Percentiles rank a stretch among this genome's conserved stretches.
Conservation (phyloP, 92 coral and sea anemone species). For the Parazoanthus swiftii region DNA sequence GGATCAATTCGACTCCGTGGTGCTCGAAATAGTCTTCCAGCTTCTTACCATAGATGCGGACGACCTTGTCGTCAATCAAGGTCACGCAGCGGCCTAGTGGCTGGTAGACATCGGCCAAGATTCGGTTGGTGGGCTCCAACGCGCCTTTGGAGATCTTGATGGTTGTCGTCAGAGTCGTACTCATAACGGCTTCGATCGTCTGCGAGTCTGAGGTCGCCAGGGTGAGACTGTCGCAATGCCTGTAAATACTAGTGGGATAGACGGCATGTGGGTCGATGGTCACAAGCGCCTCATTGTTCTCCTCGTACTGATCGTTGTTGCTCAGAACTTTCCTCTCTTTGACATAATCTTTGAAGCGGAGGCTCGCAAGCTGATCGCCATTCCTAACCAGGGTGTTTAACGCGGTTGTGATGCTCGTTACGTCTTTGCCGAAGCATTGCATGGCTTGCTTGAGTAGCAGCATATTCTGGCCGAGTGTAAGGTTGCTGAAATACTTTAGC, state of each 20-base stretch:
- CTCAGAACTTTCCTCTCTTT: conserved; percentile 6
- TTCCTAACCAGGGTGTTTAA: not conserved
- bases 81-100: conserved; percentile 68
- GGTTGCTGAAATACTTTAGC: conserved; percentile 57
- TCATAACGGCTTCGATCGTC: conserved; percentile 64
- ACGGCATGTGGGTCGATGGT: conserved; percentile 67
- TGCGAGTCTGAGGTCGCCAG: conserved; percentile 69
- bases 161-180: conserved; percentile 66
- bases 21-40: conserved; percentile 54
- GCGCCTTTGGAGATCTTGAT: conserved; percentile 60
- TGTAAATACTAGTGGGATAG: conserved; percentile 68
- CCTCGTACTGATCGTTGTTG: conserved; percentile 44
- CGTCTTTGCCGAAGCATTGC: conserved; percentile 10
- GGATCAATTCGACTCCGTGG: conserved; percentile 48
- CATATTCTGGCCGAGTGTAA: conserved; percentile 2
- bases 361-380: not conserved
- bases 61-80: conserved; percentile 62
- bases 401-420: conserved; percentile 34
- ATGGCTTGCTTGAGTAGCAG: conserved; percentile 13
- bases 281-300: conserved; percentile 55
- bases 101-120: conserved; percentile 57
- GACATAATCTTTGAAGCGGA: conserved; percentile 27
- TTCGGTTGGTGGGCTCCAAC: conserved; percentile 47
- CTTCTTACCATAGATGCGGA: conserved; percentile 51
- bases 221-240: conserved; percentile 62